Evolutionary conservation across 2,797 vertebrate species (phyloP).

Genomic region (Semotilus atromaculatus): DNA sequence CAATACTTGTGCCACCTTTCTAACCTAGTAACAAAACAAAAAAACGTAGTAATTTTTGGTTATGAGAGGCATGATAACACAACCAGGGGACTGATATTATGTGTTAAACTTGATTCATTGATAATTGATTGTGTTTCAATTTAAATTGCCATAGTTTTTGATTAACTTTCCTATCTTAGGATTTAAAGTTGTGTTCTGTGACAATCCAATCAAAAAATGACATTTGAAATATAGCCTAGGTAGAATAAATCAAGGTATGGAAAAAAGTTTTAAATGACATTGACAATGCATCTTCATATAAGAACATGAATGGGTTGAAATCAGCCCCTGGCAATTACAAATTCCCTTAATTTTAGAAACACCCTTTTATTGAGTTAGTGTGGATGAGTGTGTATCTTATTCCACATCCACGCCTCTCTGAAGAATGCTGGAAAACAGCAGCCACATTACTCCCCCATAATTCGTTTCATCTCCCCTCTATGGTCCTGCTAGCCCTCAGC

Average conservation of each 20-base stretch:
- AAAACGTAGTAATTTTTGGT: not conserved
- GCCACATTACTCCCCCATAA: not conserved
- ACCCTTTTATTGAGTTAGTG: not conserved
- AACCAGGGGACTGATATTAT: not conserved
- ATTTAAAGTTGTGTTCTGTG: not conserved
- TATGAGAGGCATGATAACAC: not conserved
- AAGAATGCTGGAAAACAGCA: constrained; percentile 28
- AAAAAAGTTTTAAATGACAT: not conserved
- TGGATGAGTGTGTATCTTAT: constrained; percentile 1
- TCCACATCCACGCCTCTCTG: not conserved
- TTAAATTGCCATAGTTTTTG: not conserved
- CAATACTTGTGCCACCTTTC: not conserved
- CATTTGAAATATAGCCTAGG: not conserved
- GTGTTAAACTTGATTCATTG: not conserved
- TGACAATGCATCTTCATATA: not conserved
- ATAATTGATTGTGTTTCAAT: not conserved
- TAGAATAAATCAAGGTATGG: not conserved
- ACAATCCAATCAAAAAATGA: not conserved
- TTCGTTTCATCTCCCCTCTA: not conserved
- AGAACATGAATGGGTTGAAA: not conserved
- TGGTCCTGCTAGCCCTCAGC: not conserved
- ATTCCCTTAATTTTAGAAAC: not conserved
- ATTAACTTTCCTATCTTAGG: not conserved
- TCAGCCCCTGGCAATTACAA: not conserved
- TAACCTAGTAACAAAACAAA: not conserved